A percentile compares a stretch with the other conserved stretches of the same genome.
These are phyloP conservation scores for Macrobrachium rosenbergii DNA, from an alignment of 1,140 invertebrate genomes.

Conservation along the genomic window DNA sequence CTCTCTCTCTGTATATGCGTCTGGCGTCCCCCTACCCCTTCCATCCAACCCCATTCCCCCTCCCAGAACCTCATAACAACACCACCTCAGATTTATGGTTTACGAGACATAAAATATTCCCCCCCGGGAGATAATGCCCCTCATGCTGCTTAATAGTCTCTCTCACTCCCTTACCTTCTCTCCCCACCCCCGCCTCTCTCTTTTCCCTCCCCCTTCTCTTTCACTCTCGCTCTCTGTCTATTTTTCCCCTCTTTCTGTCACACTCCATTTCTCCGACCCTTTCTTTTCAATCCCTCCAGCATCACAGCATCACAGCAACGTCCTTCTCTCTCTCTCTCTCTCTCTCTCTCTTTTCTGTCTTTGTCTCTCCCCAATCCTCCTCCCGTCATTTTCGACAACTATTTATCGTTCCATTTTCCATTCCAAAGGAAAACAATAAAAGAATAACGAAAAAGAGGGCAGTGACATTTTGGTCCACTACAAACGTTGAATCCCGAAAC, in stretches of 20 bases:
- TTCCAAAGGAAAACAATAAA: neutral
- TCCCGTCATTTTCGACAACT: neutral
- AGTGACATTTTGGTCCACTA: neutral
- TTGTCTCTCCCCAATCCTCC: neutral
- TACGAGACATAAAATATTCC: too few relatives aligned
- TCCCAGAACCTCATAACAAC: too few relatives aligned
- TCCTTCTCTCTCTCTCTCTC: neutral
- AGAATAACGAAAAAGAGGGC: neutral
- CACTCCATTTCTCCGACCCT: neutral
- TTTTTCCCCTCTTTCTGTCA: neutral
- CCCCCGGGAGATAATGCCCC: too few relatives aligned
- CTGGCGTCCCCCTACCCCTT: neutral
- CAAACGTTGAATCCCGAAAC: neutral
- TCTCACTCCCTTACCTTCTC: neutral
- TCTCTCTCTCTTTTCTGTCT: neutral
- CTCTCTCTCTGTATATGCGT: neutral
- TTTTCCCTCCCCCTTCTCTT: neutral
- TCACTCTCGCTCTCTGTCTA: neutral
- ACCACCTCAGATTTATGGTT: too few relatives aligned
- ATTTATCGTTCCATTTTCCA: neutral
- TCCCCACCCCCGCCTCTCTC: neutral
- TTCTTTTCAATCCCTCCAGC: neutral
- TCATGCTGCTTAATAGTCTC: neutral
- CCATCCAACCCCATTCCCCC: neutral
- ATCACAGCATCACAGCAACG: neutral